Base-by-base conservation (phyloP, 2,888 invertebrate genomes). In the Pycnomerus fuliginosus region DNA sequence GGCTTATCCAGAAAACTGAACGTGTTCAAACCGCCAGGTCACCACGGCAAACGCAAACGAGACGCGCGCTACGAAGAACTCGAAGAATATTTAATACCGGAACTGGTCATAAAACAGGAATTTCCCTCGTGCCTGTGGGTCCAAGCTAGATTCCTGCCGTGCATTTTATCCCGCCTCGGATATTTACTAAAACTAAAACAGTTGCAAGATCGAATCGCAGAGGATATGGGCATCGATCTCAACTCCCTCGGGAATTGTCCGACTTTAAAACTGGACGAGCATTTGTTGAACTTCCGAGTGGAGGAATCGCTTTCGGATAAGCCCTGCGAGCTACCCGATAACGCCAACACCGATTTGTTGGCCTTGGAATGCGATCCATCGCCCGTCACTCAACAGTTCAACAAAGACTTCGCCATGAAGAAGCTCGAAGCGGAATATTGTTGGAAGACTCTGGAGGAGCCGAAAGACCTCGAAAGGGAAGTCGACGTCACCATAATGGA, bases 111-210 rank as follows among this genome's bases (percentile, higher is more conserved):
- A 15, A 82, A 79, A 60, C 83, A 83, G 50, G 75, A 77, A 0
- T 88, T 81, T 64, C 87, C 90, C 0, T 79, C 84, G 11, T 74
- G 84, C 7, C 74, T 94, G 45, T 96, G 94, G 90, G 76, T 88
- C 13, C 93, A 96, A 70, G 85, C 90, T 0, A 80, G 83, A 1
- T 79, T 88, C 37, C 65, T 99, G 41, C 97, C 98, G 0, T 85
- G 89, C 12, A 80, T 95, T 42, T 64, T 97, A 16, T 89, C 92
- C 64, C 82, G 97, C 65, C 73, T 83, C 1, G 67, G 78, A 31
- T 81, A 83, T 65, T 70, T 93, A 12, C 72, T 91, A 7, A 68
- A 84, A 24, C 85, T 89, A 0, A 84, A 90, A 53, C 86, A 90
- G 61, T 72, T 94, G 1, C 76, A 87, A 16, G 52, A 58, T 5